phyloP scores from a whole-genome alignment of 2,888 invertebrate genomes.

The Automeris io region DNA sequence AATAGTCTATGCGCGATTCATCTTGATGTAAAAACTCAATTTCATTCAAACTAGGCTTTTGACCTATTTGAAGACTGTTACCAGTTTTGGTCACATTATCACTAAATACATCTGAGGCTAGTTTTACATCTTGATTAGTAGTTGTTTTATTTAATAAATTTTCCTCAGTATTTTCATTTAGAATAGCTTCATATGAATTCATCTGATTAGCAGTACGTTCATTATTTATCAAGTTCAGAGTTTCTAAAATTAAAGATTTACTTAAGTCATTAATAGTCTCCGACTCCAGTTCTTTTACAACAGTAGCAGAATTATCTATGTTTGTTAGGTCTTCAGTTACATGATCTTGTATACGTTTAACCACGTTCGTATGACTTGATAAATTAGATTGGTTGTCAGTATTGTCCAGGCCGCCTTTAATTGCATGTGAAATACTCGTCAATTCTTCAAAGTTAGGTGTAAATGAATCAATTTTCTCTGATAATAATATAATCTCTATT shows the following conservation, averaged over 20 bases:
- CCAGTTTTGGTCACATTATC: neutral
- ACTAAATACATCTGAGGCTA: conserved; percentile 5
- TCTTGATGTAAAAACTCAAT: conserved; percentile 22
- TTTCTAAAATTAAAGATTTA: neutral
- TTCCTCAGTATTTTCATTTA: neutral
- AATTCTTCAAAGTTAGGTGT: neutral
- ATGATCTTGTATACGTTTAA: neutral
- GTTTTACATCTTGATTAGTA: conserved; percentile 6
- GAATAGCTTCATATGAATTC: too few relatives aligned
- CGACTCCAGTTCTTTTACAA: neutral
- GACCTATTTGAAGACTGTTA: neutral
- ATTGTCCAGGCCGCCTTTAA: too few relatives aligned
- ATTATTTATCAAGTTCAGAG: neutral
- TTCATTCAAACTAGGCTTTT: neutral
- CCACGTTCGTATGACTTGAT: neutral
- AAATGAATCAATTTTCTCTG: neutral
- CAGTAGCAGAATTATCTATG: neutral
- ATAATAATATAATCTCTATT: neutral
- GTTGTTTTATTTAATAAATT: neutral
- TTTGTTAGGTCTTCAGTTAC: neutral
- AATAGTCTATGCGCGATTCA: conserved; percentile 32
- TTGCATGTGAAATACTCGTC: too few relatives aligned
- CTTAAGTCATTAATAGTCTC: neutral
- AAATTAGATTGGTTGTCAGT: too few relatives aligned
- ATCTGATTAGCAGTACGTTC: neutral